phyloP scores from a whole-genome alignment of 1,140 invertebrate species.

The Meteorus sp. region DNA sequence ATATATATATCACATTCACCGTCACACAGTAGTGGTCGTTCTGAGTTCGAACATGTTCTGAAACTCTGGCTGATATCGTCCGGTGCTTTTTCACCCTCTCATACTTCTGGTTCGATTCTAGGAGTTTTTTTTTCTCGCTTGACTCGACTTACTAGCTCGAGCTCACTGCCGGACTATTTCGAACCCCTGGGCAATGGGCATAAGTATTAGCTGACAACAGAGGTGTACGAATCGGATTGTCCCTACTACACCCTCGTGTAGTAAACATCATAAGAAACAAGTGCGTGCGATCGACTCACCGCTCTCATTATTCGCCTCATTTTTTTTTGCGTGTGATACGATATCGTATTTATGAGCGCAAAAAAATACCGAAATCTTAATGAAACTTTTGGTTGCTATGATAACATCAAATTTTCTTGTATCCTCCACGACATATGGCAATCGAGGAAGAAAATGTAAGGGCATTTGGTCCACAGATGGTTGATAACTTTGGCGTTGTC shows the following conservation, averaged over 20 bases:
- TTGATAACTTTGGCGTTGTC: too few species aligned
- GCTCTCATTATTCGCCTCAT: too few species aligned
- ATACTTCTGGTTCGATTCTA: not conserved
- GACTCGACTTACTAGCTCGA: conserved; percentile 13
- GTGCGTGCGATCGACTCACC: conserved; percentile 16
- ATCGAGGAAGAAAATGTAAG: too few species aligned
- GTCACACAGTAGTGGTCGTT: too few species aligned
- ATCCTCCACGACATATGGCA: too few species aligned
- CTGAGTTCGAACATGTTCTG: conserved; percentile 7
- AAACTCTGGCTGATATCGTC: conserved; percentile 13
- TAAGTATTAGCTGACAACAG: conserved; percentile 55
- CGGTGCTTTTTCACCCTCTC: conserved; percentile 9
- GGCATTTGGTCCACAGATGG: too few species aligned
- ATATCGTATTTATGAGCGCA: conserved; percentile 53
- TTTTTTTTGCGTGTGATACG: conserved; percentile 32
- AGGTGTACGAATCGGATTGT: conserved; percentile 55
- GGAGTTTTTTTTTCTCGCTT: conserved; percentile 15
- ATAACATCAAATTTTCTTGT: too few species aligned
- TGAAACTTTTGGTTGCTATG: too few species aligned
- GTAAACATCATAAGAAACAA: conserved; percentile 13
- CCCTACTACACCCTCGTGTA: conserved; percentile 34
- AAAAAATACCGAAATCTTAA: too few species aligned
- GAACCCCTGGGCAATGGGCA: conserved; percentile 46
- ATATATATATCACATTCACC: too few species aligned
- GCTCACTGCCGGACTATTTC: conserved; percentile 12